phyloP scores from a whole-genome alignment of 2,797 vertebrate species.

The Linurgus olivaceus region DNA sequence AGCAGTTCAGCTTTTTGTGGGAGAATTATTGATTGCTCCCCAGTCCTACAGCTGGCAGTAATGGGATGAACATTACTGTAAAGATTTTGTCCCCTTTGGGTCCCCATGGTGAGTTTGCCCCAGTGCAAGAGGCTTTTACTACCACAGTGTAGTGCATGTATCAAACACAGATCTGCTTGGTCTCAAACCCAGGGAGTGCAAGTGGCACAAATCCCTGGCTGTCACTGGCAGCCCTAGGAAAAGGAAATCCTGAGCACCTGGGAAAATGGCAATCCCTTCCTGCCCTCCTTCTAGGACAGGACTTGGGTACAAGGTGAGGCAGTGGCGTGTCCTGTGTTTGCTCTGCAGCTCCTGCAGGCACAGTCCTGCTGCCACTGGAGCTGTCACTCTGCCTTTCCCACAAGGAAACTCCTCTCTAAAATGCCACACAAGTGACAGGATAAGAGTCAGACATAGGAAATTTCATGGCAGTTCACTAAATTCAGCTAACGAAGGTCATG shows the following conservation, averaged over 20 bases:
- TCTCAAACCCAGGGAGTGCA: neutral
- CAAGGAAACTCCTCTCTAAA: neutral
- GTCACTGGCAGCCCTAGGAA: neutral
- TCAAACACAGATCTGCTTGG: neutral
- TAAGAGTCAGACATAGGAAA: neutral
- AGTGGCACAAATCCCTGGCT: neutral
- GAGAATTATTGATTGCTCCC: neutral
- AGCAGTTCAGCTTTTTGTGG: neutral
- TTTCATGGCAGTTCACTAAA: neutral
- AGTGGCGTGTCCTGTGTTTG: neutral
- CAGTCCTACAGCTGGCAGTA: neutral
- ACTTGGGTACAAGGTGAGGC: accelerated
- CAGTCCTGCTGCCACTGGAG: neutral
- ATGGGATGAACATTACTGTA: neutral
- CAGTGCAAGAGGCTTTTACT: neutral
- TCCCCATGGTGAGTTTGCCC: neutral
- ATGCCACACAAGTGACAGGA: neutral
- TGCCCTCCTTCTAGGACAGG: neutral
- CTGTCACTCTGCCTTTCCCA: neutral
- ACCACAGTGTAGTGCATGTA: accelerated
- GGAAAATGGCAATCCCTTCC: neutral
- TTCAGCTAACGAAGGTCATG: neutral
- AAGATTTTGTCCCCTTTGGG: neutral
- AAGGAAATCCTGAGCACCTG: neutral
- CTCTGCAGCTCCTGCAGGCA: neutral